Evolutionary conservation across 2,113 vertebrate genomes (phyloP).

Genomic region (Dascyllus trimaculatus): DNA sequence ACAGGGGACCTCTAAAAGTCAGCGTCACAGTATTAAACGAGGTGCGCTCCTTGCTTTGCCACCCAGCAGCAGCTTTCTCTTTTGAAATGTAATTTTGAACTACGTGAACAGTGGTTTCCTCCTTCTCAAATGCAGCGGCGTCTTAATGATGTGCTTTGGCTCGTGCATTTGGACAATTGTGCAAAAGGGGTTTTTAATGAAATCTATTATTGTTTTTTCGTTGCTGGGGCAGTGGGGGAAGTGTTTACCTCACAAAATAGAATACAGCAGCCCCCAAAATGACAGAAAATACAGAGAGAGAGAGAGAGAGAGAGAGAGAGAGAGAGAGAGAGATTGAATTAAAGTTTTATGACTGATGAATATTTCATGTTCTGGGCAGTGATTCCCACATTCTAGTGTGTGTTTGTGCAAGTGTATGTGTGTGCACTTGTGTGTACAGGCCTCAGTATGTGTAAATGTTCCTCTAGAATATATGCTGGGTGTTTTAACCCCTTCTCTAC

Average conservation of each 20-base stretch:
- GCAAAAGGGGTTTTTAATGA: slow-evolving; percentile 66
- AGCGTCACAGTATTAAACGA: slow-evolving; percentile 27
- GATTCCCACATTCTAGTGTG: slow-evolving; percentile 82
- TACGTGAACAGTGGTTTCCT: slow-evolving; percentile 25
- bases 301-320: slow-evolving; percentile 39
- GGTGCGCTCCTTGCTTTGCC: slow-evolving; percentile 32
- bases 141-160: slow-evolving; percentile 64
- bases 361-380: slow-evolving; percentile 87
- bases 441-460: slow-evolving; percentile 37
- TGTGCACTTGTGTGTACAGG: slow-evolving; percentile 25
- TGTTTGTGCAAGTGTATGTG: slow-evolving; percentile 56
- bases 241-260: slow-evolving; percentile 72
- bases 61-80: slow-evolving; percentile 48
- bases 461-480: slow-evolving; percentile 40
- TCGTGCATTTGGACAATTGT: slow-evolving; percentile 54
- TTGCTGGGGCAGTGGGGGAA: slow-evolving; percentile 36
- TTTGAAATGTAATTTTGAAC: slow-evolving; percentile 51
- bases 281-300: slow-evolving; percentile 61
- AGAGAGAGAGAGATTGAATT: slow-evolving; percentile 82
- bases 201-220: slow-evolving; percentile 62
- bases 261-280: slow-evolving; percentile 68
- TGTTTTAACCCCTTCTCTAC: slow-evolving; percentile 57
- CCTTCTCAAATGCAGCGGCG: slow-evolving; percentile 21
- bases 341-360: slow-evolving; percentile 88
- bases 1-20: slow-evolving; percentile 45